Base-by-base conservation (phyloP, 2,888 invertebrate genomes). In the Cheilosia vernalis region DNA sequence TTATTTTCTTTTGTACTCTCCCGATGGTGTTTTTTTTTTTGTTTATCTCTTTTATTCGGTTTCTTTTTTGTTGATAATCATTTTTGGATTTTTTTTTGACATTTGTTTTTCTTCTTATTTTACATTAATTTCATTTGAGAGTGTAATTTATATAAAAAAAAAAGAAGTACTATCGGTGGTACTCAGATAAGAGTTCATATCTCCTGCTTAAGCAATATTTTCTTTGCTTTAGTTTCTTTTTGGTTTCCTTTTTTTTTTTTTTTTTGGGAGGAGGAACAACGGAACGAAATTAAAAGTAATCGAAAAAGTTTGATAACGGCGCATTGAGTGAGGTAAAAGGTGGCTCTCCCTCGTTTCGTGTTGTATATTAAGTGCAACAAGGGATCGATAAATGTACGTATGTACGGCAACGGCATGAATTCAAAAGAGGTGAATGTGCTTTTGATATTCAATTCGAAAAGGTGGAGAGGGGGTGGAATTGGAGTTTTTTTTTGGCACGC, bases 281-380 rank as follows among this genome's bases (percentile, higher is more conserved):
- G 72, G 72, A 85, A 85, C 85, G 81, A 85, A 85, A 85, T 85
- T 85, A 85, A 85, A 85, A 85, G 85, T 85, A 81, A 85, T 85
- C 85, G 76, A 85, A 85, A 70, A 81, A 81, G 56, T 21, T 77
- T 81, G 85, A 85, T 85, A 85, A 85, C 85, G 85, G 85, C 76
- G 81, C 56, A 85, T 85, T 85, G 85, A 85, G 76, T 85, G 81
- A 76, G 81, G 81, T 56, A 85, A 81, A 85, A 85, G 66, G 76
- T 58, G 63, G 37, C 66, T 81, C 33, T 63, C 42, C 53, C 73
- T 79, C 44, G 61, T 64, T 70, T 69, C 49, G 47, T 67, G 51
- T 78, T 55, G 56, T 63, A 73, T 69, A 64, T 67, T 85, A 67
- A 76, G 74, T 67, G 61, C 81, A 67, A 76, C 66, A 77, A 70